Conservation (phyloP, 2,113 vertebrate species). For the Manacus vitellinus region DNA sequence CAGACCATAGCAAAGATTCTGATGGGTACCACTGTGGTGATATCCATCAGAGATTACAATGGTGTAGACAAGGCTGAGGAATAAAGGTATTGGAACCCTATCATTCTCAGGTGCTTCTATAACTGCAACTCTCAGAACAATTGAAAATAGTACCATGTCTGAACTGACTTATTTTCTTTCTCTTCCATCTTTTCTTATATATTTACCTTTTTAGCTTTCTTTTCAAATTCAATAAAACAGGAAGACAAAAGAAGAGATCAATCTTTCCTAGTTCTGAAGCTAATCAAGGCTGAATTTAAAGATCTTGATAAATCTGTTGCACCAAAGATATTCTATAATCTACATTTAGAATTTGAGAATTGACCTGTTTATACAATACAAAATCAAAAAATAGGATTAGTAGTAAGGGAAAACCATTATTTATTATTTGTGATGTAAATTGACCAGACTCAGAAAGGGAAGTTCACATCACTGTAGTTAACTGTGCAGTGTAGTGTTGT, state of each 20-base stretch:
- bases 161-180: background rate
- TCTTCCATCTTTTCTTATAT: background rate
- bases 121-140: background rate
- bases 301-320: background rate
- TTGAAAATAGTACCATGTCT: background rate
- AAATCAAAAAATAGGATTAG: background rate
- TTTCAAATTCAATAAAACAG: background rate
- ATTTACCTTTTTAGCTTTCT: background rate
- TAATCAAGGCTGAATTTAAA: background rate
- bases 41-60: background rate
- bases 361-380: background rate
- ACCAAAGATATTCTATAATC: background rate
- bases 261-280: background rate
- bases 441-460: accelerated
- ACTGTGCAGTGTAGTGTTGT: background rate
- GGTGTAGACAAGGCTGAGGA: background rate
- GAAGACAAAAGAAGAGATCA: background rate
- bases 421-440: background rate
- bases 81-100: background rate
- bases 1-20: background rate
- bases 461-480: background rate
- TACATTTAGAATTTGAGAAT: background rate
- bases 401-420: background rate
- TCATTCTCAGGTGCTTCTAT: background rate
- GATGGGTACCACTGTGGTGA: no score